These are phyloP conservation scores for Rallus crepitans DNA, from an alignment of 2,797 vertebrate genomes.

Conservation along the genomic window DNA sequence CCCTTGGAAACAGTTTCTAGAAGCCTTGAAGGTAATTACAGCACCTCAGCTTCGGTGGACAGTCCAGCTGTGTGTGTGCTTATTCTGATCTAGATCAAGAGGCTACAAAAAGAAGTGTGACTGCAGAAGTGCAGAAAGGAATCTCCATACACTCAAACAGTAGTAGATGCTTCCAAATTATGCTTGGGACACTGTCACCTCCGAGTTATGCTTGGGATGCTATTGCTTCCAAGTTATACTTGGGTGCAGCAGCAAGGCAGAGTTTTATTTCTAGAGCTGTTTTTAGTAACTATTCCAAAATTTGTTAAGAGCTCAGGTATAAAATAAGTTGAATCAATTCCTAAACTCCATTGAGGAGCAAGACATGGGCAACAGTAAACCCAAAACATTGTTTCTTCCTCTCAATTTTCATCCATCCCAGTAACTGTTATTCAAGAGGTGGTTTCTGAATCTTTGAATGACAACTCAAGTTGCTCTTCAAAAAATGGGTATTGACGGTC, in stretches of 20 bases:
- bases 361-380: rapidly evolving
- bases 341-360: not conserved
- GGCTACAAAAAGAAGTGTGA: rapidly evolving
- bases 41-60: not conserved
- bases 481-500: not conserved
- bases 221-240: not conserved
- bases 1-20: not conserved
- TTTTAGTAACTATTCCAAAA: not conserved
- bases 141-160: not conserved
- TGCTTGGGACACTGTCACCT: too few relatives aligned
- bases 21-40: not conserved
- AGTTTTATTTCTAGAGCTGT: not conserved
- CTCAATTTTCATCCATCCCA: not conserved
- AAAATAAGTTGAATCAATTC: not conserved
- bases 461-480: not conserved
- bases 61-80: rapidly evolving
- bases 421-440: not conserved
- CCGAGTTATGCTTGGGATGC: too few relatives aligned
- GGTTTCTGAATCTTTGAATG: not conserved
- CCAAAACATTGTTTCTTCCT: not conserved
- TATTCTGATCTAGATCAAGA: not conserved
- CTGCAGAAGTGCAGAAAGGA: not conserved
- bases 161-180: not conserved
- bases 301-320: not conserved
- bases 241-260: not conserved